phyloP scores from a whole-genome alignment of 2,888 invertebrate species.

The Apamea monoglypha region DNA sequence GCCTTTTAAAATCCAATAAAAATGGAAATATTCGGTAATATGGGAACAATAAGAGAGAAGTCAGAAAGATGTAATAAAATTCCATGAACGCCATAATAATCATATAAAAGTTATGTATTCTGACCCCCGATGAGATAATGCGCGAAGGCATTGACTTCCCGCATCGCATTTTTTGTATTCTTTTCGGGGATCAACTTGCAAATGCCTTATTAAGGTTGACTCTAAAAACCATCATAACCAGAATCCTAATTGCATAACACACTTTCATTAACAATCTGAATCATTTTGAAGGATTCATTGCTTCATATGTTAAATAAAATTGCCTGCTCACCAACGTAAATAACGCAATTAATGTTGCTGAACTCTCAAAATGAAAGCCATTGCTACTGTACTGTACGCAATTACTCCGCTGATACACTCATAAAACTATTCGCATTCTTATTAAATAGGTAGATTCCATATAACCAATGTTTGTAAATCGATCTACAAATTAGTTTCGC shows the following conservation, averaged over 20 bases:
- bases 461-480: slow-evolving; percentile 34
- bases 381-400: background rate
- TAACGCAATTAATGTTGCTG: background rate
- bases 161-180: slow-evolving; percentile 14
- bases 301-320: background rate
- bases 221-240: slow-evolving; percentile 11
- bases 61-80: slow-evolving; percentile 45
- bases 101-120: slow-evolving; percentile 24
- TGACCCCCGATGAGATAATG: slow-evolving; percentile 52
- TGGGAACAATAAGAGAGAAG: slow-evolving; percentile 47
- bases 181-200: slow-evolving; percentile 9
- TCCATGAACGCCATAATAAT: slow-evolving; percentile 5
- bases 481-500: slow-evolving; percentile 31
- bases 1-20: slow-evolving; percentile 51
- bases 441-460: background rate
- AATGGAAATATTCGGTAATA: slow-evolving; percentile 50
- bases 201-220: slow-evolving; percentile 10
- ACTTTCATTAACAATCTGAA: background rate
- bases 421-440: slow-evolving; percentile 14
- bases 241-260: background rate
- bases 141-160: slow-evolving; percentile 22
- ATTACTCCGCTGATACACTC: slow-evolving; percentile 6
- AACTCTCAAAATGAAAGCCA: background rate
- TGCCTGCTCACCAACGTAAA: background rate
- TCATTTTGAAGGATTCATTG: background rate